Evolutionary conservation across 2,113 vertebrate genomes (phyloP).

Genomic region (Entosphenus tridentatus): DNA sequence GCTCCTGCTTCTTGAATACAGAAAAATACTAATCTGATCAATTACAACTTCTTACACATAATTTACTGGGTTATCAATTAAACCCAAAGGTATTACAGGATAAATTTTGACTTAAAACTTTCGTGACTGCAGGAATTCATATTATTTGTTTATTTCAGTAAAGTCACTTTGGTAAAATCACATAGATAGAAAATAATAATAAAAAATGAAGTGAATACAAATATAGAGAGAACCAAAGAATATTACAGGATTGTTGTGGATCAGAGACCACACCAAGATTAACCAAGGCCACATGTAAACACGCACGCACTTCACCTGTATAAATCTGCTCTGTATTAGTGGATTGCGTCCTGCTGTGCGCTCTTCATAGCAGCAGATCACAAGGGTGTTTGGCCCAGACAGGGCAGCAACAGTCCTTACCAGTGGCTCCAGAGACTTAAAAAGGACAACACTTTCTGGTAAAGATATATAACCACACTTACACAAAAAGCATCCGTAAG

Average conservation of each 20-base stretch:
- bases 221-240: not conserved
- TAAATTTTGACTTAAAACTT: no score
- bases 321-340: slow-evolving; percentile 57
- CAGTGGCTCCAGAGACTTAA: slow-evolving; percentile 55
- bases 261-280: no score
- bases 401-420: slow-evolving; percentile 60
- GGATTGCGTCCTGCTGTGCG: slow-evolving; percentile 73
- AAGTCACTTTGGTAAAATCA: not conserved
- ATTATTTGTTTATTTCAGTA: not conserved
- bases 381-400: slow-evolving; percentile 39
- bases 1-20: no score
- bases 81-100: no score
- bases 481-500: slow-evolving; percentile 7
- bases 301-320: slow-evolving; percentile 35
- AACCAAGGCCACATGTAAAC: no score
- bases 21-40: no score
- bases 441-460: slow-evolving; percentile 11
- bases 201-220: not conserved
- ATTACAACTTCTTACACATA: no score
- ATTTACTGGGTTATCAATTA: no score
- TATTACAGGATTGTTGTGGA: not conserved
- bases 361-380: slow-evolving; percentile 86
- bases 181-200: not conserved
- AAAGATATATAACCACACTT: slow-evolving; percentile 11
- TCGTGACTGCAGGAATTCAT: not conserved